Evolutionary conservation across 2,113 vertebrate genomes (phyloP).

Genomic region (Clupea harengus): DNA sequence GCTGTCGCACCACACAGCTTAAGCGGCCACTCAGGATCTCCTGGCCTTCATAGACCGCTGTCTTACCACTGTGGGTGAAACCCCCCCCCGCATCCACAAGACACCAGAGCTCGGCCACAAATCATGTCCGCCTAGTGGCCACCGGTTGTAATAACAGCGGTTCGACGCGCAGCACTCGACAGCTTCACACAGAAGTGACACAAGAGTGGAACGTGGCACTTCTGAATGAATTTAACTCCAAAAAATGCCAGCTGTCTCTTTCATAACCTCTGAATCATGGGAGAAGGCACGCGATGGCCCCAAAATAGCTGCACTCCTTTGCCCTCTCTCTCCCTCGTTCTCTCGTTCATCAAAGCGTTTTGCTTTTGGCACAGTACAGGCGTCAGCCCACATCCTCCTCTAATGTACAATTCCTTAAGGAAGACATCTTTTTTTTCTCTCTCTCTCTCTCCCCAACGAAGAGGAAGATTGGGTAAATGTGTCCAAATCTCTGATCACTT

Average conservation of each 20-base stretch:
- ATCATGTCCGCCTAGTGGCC: conserved; percentile 64
- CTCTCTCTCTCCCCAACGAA: background rate
- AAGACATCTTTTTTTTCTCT: background rate
- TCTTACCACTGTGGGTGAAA: background rate
- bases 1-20: background rate
- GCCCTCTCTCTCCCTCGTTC: background rate
- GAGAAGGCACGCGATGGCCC: conserved; percentile 9
- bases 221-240: background rate
- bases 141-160: conserved; percentile 35
- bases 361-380: background rate
- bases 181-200: background rate
- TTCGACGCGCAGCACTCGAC: background rate
- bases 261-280: background rate
- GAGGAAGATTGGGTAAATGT: background rate
- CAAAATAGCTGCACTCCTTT: conserved; percentile 6
- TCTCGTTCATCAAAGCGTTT: background rate
- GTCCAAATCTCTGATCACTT: conserved; percentile 17
- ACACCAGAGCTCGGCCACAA: conserved; percentile 21
- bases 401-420: conserved; percentile 7
- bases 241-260: conserved; percentile 6
- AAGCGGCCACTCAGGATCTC: background rate
- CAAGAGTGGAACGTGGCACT: background rate
- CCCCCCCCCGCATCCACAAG: background rate
- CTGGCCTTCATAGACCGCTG: background rate
- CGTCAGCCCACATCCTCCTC: background rate